These are phyloP conservation scores for Sorex araneus DNA, from an alignment of 2,113 vertebrate species.

Conservation along the genomic window DNA sequence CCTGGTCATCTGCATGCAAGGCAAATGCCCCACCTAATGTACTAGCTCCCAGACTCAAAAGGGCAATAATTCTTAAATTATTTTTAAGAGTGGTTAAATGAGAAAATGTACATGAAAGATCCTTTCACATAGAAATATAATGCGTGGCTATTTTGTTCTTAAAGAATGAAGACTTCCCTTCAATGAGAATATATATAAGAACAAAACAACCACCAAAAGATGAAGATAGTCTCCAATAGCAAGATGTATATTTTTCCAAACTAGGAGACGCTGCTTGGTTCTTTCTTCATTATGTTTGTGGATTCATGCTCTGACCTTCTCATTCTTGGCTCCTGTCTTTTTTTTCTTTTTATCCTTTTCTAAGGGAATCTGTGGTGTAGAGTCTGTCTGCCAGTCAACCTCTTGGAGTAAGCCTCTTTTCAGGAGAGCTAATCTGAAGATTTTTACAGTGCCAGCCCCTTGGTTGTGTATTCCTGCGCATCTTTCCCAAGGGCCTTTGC, in stretches of 20 bases:
- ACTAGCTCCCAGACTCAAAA: not conserved
- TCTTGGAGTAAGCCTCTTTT: conserved; percentile 69
- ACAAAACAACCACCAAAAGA: not conserved
- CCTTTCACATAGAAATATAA: conserved; percentile 32
- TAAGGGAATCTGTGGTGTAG: conserved; percentile 45
- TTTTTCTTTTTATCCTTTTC: not conserved
- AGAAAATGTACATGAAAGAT: not conserved
- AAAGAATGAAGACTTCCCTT: conserved; percentile 56
- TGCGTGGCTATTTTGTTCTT: conserved; percentile 20
- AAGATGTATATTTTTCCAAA: conserved; percentile 54
- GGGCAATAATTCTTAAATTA: conserved; percentile 16
- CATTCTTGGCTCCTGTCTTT: conserved; percentile 18
- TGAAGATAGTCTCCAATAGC: conserved; percentile 10
- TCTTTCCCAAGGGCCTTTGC: conserved; percentile 42
- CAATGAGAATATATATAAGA: conserved; percentile 44
- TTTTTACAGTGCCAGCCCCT: conserved; percentile 40
- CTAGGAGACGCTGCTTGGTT: conserved; percentile 24
- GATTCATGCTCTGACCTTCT: conserved; percentile 49
- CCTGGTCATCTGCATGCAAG: no score
- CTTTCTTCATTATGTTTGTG: conserved; percentile 30
- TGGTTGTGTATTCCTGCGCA: conserved; percentile 58
- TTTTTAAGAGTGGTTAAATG: conserved; percentile 27
- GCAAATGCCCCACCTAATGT: no score
- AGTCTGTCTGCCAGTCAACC: conserved; percentile 52
- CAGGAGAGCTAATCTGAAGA: conserved; percentile 62